Percentiles rank a stretch among this genome's conserved stretches.
phyloP scores from a whole-genome alignment of 2,797 vertebrate genomes.

The Poeciliopsis presidionis region DNA sequence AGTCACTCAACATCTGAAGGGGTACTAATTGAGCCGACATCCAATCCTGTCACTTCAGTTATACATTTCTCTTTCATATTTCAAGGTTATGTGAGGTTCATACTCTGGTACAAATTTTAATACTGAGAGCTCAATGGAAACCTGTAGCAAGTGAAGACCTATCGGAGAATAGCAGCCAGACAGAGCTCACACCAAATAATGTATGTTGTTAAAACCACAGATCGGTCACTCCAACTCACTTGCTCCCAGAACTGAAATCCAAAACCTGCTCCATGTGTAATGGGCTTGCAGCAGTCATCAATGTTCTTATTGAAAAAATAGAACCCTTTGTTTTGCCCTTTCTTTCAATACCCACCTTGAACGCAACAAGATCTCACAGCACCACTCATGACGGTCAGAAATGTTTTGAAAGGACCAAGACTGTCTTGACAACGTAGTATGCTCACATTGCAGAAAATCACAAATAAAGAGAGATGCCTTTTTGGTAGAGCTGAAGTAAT shows the following conservation, averaged over 20 bases:
- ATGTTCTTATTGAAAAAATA: background rate
- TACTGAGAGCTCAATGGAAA: background rate
- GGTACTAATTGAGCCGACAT: background rate
- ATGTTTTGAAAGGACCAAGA: conserved; percentile 34
- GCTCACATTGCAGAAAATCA: conserved; percentile 21
- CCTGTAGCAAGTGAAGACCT: background rate
- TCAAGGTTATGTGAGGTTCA: background rate
- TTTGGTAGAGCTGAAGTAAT: conserved; percentile 66
- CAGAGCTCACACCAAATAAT: background rate
- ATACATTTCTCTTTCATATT: background rate
- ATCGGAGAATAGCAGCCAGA: background rate
- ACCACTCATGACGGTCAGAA: background rate
- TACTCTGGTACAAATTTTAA: background rate
- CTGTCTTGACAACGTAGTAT: conserved; percentile 44
- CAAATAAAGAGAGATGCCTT: conserved; percentile 52
- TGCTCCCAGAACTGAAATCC: background rate
- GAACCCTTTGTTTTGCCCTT: background rate
- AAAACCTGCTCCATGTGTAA: background rate
- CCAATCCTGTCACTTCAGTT: background rate
- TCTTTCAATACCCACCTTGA: background rate
- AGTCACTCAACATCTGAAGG: background rate
- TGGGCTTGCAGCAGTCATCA: background rate
- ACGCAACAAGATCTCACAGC: background rate
- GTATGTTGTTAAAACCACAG: background rate
- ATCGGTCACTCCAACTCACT: background rate